These are phyloP conservation scores for Pampusana beccarii DNA, from an alignment of 2,113 vertebrate species.

Conservation along the genomic window DNA sequence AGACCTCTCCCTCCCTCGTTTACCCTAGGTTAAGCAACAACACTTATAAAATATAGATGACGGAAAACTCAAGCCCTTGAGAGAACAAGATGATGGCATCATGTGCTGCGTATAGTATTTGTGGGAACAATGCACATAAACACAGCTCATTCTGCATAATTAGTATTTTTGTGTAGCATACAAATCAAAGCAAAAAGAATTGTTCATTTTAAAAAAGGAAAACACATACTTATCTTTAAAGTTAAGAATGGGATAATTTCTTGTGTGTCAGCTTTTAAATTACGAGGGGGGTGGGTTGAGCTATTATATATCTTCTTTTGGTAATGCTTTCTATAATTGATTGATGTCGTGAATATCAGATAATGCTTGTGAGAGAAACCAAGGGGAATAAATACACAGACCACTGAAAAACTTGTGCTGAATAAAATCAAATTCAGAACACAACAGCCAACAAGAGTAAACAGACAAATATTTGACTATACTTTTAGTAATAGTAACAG, in stretches of 20 bases:
- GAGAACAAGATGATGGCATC: constrained; percentile 30
- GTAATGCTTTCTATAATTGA: background rate
- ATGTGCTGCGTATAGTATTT: background rate
- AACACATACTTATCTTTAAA: background rate
- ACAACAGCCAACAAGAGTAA: background rate
- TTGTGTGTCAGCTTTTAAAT: background rate
- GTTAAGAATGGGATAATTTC: background rate
- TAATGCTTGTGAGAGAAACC: background rate
- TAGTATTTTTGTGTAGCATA: background rate
- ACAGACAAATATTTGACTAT: background rate
- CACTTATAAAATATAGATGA: constrained; percentile 73
- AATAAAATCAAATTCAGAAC: background rate
- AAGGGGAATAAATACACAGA: background rate
- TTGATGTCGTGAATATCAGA: background rate
- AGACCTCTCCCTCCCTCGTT: background rate
- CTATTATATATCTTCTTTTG: background rate
- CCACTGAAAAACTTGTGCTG: background rate
- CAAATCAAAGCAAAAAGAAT: background rate
- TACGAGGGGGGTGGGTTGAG: background rate
- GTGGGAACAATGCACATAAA: background rate
- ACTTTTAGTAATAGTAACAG: background rate
- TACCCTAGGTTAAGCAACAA: constrained; percentile 50
- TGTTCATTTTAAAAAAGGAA: background rate
- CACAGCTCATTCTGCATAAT: background rate
- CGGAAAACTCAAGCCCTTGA: constrained; percentile 49